Conservation (phyloP, 2,888 invertebrate species). For the Ichneumoninae sp. region DNA sequence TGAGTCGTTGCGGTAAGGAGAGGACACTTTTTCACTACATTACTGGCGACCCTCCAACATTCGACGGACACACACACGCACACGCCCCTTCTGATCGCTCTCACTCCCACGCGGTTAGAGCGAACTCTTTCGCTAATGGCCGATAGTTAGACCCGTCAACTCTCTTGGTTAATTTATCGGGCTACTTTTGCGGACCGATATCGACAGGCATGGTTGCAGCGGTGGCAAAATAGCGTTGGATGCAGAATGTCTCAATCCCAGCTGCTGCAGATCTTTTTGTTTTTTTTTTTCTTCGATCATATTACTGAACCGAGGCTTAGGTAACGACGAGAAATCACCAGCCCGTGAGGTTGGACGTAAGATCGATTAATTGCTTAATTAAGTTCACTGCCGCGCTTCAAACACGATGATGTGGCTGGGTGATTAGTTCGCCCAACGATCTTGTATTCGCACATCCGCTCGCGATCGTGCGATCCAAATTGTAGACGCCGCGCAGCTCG, state of each 20-base stretch:
- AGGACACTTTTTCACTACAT: slow-evolving; percentile 5
- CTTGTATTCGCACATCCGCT: not conserved
- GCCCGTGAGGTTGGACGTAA: slow-evolving; percentile 26
- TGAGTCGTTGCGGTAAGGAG: slow-evolving; percentile 34
- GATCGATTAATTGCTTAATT: slow-evolving; percentile 39
- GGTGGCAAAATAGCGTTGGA: slow-evolving; percentile 26
- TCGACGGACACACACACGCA: not conserved
- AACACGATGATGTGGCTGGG: not conserved
- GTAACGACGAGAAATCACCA: slow-evolving; percentile 12
- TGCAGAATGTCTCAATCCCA: slow-evolving; percentile 57
- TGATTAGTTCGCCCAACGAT: not conserved
- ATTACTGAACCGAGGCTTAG: slow-evolving; percentile 30
- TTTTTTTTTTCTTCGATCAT: slow-evolving; percentile 17
- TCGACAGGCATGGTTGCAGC: slow-evolving; percentile 51
- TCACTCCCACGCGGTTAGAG: slow-evolving; percentile 1
- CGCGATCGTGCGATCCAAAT: not conserved
- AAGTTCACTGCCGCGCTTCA: slow-evolving; percentile 10
- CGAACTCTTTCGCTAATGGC: slow-evolving; percentile 32
- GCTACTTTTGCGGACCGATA: slow-evolving; percentile 51
- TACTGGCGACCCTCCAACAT: not conserved
- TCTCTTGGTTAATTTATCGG: slow-evolving; percentile 49
- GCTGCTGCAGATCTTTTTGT: slow-evolving; percentile 10
- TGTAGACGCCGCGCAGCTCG: not conserved
- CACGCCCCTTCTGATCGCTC: slow-evolving; percentile 16
- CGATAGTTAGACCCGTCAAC: slow-evolving; percentile 34